These are phyloP conservation scores for Leptopilina clavipes DNA, from an alignment of 1,140 invertebrate species.

Conservation along the genomic window DNA sequence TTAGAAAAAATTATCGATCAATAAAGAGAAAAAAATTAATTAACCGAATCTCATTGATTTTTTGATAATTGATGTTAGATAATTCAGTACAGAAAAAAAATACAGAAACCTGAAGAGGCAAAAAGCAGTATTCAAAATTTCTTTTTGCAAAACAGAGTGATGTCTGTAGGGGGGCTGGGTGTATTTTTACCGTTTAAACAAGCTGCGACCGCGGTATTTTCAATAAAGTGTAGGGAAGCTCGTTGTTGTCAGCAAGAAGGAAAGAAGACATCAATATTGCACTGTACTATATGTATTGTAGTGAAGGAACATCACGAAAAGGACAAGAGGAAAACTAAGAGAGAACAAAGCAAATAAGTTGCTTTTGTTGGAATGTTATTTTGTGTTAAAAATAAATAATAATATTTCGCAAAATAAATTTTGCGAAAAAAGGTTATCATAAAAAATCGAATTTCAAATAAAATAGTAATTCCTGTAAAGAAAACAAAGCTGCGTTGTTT, in stretches of 20 bases:
- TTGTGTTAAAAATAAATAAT: too few relatives aligned
- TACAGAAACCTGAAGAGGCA: too few relatives aligned
- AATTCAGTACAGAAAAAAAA: too few relatives aligned
- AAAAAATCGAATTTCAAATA: not conserved
- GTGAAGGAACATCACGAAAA: constrained; percentile 28
- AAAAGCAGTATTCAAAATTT: constrained; percentile 34
- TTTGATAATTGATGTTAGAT: too few relatives aligned
- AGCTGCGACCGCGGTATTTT: constrained; percentile 46
- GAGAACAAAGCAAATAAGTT: not conserved
- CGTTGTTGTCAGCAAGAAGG: constrained; percentile 21
- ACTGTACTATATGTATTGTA: not conserved
- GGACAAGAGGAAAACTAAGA: not conserved
- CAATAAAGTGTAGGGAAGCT: constrained; percentile 44
- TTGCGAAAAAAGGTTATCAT: not conserved
- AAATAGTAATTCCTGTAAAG: not conserved
- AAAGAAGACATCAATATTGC: constrained; percentile 54
- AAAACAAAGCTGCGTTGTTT: too few relatives aligned
- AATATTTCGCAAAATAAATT: not conserved
- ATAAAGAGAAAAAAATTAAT: not conserved
- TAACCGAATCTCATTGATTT: too few relatives aligned
- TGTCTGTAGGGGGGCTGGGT: constrained; percentile 14
- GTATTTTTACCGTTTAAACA: constrained; percentile 50
- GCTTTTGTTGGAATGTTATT: not conserved
- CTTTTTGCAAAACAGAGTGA: constrained; percentile 25
- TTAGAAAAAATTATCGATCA: not conserved